phyloP scores from a whole-genome alignment of 2,888 invertebrate species.

The Glaucopsyche alexis region DNA sequence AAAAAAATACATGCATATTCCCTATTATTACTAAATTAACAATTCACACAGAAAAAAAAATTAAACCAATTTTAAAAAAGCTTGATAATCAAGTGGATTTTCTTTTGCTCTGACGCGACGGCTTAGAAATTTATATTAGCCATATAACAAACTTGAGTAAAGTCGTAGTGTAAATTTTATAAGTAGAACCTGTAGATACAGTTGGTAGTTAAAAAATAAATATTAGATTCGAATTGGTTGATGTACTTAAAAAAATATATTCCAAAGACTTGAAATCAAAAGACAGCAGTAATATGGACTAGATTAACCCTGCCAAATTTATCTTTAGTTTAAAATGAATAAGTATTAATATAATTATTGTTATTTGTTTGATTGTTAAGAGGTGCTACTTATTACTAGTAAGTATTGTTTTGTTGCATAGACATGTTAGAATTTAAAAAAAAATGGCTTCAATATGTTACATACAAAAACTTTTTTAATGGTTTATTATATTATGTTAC shows the following conservation, averaged over 20 bases:
- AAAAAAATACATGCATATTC: too few species aligned
- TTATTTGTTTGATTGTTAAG: not conserved
- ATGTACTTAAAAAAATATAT: constrained; percentile 19
- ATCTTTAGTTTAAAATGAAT: constrained; percentile 2
- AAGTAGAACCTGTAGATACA: not conserved
- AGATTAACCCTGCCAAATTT: constrained; percentile 19
- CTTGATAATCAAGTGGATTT: not conserved
- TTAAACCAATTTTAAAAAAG: too few species aligned
- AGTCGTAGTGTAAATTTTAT: not conserved
- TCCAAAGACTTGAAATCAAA: constrained; percentile 10
- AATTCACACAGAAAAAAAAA: too few species aligned
- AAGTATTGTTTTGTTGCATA: not conserved
- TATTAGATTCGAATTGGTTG: not conserved
- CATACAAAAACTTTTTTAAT: too few species aligned
- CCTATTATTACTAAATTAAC: too few species aligned
- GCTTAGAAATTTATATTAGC: not conserved
- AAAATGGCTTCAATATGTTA: too few species aligned
- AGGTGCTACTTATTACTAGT: not conserved
- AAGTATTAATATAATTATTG: not conserved
- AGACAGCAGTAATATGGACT: constrained; percentile 16
- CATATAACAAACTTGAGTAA: not conserved
- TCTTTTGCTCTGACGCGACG: not conserved
- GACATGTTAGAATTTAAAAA: not conserved
- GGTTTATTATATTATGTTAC: too few species aligned
- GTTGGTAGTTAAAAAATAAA: not conserved